phyloP scores from a whole-genome alignment of 2,797 vertebrate genomes.

The Epinephelus malabaricus region DNA sequence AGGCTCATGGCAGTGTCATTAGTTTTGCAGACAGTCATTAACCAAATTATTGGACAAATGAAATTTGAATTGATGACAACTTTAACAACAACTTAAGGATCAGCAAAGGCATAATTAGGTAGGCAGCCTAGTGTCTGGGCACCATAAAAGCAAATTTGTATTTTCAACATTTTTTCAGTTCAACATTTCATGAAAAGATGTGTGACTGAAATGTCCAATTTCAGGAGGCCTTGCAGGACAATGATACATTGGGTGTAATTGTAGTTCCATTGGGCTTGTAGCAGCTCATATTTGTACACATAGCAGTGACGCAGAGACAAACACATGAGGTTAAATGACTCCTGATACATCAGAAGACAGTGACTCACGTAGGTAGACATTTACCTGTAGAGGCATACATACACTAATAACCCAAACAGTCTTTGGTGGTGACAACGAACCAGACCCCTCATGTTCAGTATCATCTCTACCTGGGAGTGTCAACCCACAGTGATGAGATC shows the following conservation, averaged over 20 bases:
- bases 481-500: constrained; percentile 40
- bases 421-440: constrained; percentile 36
- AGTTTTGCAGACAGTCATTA: no score
- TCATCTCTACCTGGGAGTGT: constrained; percentile 29
- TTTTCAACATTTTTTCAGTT: no score
- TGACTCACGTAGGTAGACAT: constrained; percentile 61
- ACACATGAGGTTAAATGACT: background rate
- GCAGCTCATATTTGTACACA: constrained; percentile 20
- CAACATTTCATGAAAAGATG: background rate
- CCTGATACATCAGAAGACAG: constrained; percentile 34
- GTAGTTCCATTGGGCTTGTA: constrained; percentile 33
- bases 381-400: constrained; percentile 21
- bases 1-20: background rate
- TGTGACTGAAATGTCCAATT: background rate
- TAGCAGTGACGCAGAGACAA: background rate
- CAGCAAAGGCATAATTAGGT: no score
- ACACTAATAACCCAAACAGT: constrained; percentile 31
- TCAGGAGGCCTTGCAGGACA: background rate
- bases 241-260: background rate
- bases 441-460: constrained; percentile 26
- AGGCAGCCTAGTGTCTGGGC: no score
- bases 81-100: background rate
- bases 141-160: no score
- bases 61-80: background rate
- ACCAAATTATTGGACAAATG: no score